Evolutionary conservation across 2,113 vertebrate genomes (phyloP), one percentile per base, ranked within the genome.

Genomic region (Brevimyrus niger): DNA sequence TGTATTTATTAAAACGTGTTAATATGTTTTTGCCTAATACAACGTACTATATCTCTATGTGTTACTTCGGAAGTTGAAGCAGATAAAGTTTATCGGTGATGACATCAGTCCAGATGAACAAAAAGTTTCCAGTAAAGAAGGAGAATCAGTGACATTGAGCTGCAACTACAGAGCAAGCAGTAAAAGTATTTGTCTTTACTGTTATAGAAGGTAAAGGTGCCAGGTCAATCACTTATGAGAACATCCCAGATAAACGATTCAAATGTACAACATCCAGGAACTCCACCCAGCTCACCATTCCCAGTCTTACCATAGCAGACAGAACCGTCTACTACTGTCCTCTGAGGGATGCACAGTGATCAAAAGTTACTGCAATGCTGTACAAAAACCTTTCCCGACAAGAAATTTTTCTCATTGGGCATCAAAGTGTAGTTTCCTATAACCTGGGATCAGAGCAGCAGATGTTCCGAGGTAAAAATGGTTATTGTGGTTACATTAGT

Each of bases 151-250:
- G 55, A 58, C 55, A 23, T 2, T 58, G 21, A 58, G 19, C 21
- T 58, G 55, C 5, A 58, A 6, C 21, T 58, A 58, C 55, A 58
- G 55, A 6, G 2, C 55, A 19, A 53, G 17, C 51, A 53, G 51
- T 53, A 0, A 5, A 0, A 0, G 0, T n/a, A 53, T 53, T 53
- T 1, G 0, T 19, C 17, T 53, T 1, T 53, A 19, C 51, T 53
- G 51, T 15, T 53, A 53, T 17, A 53, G 51, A 53, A 15, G 19
- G 51, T n/a, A n/a, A n/a, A 61, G 58, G 58, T 61, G 58, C 58
- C 58, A 9, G 58, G 58, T 9, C 58, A 61, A 44, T 2, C 42
- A 44, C 42, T 44, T 3, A n/a, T 46, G 44, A 46, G 44, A 5
- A 46, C 44, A 46, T 5, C 44, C 4, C 44, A 6, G 44, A 46